phyloP scores from a whole-genome alignment of 1,140 invertebrate species.

The Hesperophylax magnus region DNA sequence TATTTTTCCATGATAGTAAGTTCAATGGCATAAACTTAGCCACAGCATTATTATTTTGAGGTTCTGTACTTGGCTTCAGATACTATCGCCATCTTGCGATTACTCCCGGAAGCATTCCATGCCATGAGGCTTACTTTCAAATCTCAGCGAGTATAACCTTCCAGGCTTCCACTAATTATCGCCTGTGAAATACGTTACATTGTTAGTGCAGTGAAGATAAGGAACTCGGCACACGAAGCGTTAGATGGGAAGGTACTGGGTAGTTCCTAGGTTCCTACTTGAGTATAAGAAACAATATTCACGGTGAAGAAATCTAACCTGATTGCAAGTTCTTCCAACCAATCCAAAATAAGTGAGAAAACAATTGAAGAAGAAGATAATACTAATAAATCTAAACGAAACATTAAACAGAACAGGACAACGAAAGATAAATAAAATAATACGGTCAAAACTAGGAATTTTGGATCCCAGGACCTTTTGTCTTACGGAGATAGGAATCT shows the following conservation, averaged over 20 bases:
- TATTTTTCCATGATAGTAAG: too few relatives aligned
- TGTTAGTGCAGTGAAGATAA: slow-evolving; percentile 15
- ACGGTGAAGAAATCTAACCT: too few relatives aligned
- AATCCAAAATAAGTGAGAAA: too few relatives aligned
- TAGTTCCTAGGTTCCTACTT: neutral
- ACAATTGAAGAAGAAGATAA: too few relatives aligned
- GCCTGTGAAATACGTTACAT: slow-evolving; percentile 11
- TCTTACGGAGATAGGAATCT: too few relatives aligned
- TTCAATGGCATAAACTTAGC: too few relatives aligned
- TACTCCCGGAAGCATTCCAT: slow-evolving; percentile 13
- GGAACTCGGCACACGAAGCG: neutral
- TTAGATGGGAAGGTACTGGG: neutral
- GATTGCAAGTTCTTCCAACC: too few relatives aligned
- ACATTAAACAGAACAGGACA: too few relatives aligned
- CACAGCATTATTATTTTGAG: neutral
- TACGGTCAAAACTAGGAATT: too few relatives aligned
- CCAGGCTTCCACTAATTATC: slow-evolving; percentile 18
- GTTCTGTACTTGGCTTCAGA: neutral
- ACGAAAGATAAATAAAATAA: too few relatives aligned
- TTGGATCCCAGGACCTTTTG: too few relatives aligned
- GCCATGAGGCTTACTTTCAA: neutral
- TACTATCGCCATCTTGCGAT: slow-evolving; percentile 33
- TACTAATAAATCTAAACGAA: too few relatives aligned
- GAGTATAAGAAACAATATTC: neutral
- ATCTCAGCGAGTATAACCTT: slow-evolving; percentile 18